A percentile compares a stretch with the other conserved stretches of the same genome.
phyloP scores from a whole-genome alignment of 2,797 vertebrate species.

The Neoniphon sammara region DNA sequence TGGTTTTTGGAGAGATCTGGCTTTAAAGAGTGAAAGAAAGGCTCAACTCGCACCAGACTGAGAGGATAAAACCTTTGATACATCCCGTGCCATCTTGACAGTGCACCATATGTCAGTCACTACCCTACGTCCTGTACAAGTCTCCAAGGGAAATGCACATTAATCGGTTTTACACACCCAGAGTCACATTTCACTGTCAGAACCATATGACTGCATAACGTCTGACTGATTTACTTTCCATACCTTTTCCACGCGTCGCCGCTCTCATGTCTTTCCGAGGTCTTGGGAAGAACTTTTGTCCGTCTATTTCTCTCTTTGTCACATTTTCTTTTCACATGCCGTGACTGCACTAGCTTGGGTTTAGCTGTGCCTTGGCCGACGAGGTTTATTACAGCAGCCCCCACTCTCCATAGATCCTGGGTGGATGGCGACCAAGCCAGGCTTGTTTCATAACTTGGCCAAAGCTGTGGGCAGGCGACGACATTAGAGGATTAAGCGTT shows the following conservation, averaged over 20 bases:
- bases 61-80: background rate
- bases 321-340: slow-evolving; percentile 7
- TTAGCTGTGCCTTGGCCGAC: background rate
- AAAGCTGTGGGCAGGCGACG: slow-evolving; percentile 6
- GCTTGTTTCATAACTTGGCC: slow-evolving; percentile 26
- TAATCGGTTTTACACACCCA: slow-evolving; percentile 38
- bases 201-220: background rate
- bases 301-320: slow-evolving; percentile 6
- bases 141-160: background rate
- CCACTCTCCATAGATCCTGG: slow-evolving; percentile 2
- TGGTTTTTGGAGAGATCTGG: background rate
- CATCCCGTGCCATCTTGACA: background rate
- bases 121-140: background rate
- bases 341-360: slow-evolving; percentile 13
- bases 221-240: slow-evolving; percentile 8
- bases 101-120: background rate
- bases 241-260: background rate
- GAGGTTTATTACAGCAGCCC: slow-evolving; percentile 6
- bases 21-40: slow-evolving; percentile 4
- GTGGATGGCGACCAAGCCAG: slow-evolving; percentile 14
- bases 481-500: slow-evolving; percentile 14
- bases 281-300: slow-evolving; percentile 13
- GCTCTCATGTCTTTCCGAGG: slow-evolving; percentile 1
- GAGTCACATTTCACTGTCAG: slow-evolving; percentile 22
- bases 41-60: background rate